A percentile compares a stretch with the other conserved stretches of the same genome.
These are phyloP conservation scores for Lithophane socia DNA, from an alignment of 2,888 invertebrate genomes.

Conservation along the genomic window DNA sequence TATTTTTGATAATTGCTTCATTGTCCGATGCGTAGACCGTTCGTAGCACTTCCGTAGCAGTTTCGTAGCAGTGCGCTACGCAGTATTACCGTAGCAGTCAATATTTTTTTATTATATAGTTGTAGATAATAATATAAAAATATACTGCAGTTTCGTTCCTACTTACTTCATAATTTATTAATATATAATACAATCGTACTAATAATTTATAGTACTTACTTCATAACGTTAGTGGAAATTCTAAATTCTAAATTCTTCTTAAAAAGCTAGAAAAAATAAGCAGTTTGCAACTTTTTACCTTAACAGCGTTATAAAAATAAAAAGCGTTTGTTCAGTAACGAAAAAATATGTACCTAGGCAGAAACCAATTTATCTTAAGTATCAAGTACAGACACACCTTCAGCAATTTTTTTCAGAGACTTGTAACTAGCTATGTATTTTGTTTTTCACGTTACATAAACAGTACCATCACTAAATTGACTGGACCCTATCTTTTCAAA, in stretches of 20 bases:
- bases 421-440: neutral
- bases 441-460: neutral
- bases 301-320: neutral
- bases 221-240: neutral
- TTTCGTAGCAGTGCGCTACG: constrained; percentile 38
- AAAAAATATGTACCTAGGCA: neutral
- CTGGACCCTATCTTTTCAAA: neutral
- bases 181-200: no score
- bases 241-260: no score
- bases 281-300: neutral
- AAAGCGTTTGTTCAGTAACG: neutral
- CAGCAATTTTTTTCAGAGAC: neutral
- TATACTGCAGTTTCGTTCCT: neutral
- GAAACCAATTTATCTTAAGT: neutral
- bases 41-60: constrained; percentile 37
- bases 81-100: neutral
- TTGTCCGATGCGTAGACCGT: constrained; percentile 2
- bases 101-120: neutral
- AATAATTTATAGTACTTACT: no score
- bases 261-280: neutral
- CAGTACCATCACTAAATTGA: neutral
- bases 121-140: neutral
- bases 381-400: neutral
- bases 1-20: constrained; percentile 10
- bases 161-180: neutral